phyloP scores from a whole-genome alignment of 2,888 invertebrate genomes.

The Blastobasis lacticolella region DNA sequence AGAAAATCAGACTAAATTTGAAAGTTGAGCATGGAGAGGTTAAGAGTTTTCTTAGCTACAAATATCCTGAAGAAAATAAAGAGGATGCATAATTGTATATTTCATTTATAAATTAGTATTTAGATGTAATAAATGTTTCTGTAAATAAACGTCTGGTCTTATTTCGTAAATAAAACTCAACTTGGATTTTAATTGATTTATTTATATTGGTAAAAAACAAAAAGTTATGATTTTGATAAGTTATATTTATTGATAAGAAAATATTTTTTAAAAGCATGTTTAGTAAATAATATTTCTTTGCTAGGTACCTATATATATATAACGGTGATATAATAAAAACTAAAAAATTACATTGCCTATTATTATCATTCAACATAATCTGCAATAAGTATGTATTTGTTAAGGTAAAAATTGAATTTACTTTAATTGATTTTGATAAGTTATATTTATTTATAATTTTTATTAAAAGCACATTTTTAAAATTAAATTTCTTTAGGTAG shows the following conservation, averaged over 20 bases:
- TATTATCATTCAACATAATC: too few species aligned
- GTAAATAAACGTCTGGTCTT: slow-evolving; percentile 14
- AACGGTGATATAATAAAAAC: too few species aligned
- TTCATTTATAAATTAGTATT: slow-evolving; percentile 14
- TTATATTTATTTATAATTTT: too few species aligned
- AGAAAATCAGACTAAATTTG: slow-evolving; percentile 77
- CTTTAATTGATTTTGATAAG: too few species aligned
- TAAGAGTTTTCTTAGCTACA: slow-evolving; percentile 81
- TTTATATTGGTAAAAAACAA: neutral
- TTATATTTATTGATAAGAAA: too few species aligned
- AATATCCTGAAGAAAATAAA: slow-evolving; percentile 75
- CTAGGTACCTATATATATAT: too few species aligned
- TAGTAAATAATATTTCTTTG: neutral
- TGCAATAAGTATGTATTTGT: too few species aligned
- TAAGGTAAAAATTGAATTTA: too few species aligned
- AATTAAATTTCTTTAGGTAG: too few species aligned
- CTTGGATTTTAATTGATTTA: neutral
- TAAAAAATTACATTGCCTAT: too few species aligned
- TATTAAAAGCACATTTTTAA: too few species aligned
- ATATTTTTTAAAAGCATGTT: neutral
- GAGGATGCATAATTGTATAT: slow-evolving; percentile 25
- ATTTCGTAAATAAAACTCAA: neutral
- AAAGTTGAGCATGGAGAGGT: slow-evolving; percentile 81
- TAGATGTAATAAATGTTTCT: slow-evolving; percentile 24
- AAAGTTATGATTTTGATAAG: neutral